These are phyloP conservation scores for Hormiphora californensis DNA, from an alignment of 37 sponge, comb jelly and placozoan genomes.

Conservation along the genomic window DNA sequence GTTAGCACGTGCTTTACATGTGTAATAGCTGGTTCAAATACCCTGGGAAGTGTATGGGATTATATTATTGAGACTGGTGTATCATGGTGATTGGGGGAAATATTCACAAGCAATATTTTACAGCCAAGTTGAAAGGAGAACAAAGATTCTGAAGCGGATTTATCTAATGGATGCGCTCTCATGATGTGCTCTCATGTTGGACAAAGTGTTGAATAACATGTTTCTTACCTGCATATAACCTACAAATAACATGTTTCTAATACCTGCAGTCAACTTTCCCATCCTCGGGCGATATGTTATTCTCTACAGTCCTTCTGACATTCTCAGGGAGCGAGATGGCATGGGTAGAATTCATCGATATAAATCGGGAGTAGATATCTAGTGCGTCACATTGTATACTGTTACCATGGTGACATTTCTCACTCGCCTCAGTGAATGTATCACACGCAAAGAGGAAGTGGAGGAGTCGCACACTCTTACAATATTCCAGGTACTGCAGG, in stretches of 20 bases:
- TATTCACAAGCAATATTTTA: too few relatives aligned
- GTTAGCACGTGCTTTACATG: not conserved
- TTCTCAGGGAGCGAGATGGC: slow-evolving; percentile 32
- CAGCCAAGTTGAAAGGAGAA: too few relatives aligned
- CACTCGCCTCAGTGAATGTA: not conserved
- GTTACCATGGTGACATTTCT: not conserved
- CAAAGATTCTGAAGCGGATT: too few relatives aligned
- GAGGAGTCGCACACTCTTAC: slow-evolving; percentile 43
- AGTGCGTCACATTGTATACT: slow-evolving; percentile 15
- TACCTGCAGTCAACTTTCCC: slow-evolving; percentile 27
- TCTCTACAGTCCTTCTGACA: not conserved
- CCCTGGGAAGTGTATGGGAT: too few relatives aligned
- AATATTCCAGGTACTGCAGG: slow-evolving; percentile 45
- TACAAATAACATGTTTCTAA: too few relatives aligned
- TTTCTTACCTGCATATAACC: too few relatives aligned
- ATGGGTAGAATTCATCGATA: slow-evolving; percentile 38
- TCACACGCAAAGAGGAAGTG: slow-evolving; percentile 51
- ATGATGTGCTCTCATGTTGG: too few relatives aligned
- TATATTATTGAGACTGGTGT: too few relatives aligned
- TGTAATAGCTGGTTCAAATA: slow-evolving; percentile 11
- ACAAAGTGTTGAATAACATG: too few relatives aligned
- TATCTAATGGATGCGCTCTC: too few relatives aligned
- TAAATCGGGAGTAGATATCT: slow-evolving; percentile 17
- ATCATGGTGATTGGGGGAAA: too few relatives aligned
- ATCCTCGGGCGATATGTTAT: slow-evolving; percentile 40